Percentiles rank a stretch among this genome's conserved stretches.
These are phyloP conservation scores for Spatula clypeata DNA, from an alignment of 2,797 vertebrate genomes.

Conservation along the genomic window DNA sequence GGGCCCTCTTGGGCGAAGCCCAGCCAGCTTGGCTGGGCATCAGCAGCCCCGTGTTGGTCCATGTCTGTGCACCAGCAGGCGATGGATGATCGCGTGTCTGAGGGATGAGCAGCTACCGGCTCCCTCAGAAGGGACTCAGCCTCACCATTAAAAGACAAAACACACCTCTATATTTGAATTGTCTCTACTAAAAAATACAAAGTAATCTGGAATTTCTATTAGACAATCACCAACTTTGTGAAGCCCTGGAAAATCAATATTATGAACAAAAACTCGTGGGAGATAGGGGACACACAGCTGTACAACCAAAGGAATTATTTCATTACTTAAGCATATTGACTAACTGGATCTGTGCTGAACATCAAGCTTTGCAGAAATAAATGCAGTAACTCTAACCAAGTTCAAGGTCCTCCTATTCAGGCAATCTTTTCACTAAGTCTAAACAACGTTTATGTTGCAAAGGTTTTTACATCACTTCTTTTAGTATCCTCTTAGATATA, in stretches of 20 bases:
- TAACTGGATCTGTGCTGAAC: not conserved
- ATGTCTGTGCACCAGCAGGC: not conserved
- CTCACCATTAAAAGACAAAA: not conserved
- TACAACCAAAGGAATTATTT: not conserved
- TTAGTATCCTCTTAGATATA: not conserved
- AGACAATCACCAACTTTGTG: not conserved
- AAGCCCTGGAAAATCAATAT: not conserved
- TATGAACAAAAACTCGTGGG: not conserved
- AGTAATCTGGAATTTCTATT: not conserved
- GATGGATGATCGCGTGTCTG: rapidly evolving
- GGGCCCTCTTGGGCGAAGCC: not conserved
- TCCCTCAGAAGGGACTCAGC: not conserved
- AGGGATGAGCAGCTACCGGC: not conserved
- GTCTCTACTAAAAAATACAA: not conserved
- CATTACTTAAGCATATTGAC: not conserved
- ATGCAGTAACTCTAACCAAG: not conserved
- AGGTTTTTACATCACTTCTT: not conserved
- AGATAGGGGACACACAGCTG: not conserved
- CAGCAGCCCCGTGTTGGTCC: not conserved
- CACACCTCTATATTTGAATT: not conserved
- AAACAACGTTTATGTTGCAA: not conserved
- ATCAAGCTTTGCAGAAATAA: not conserved
- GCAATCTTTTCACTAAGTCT: not conserved
- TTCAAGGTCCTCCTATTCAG: not conserved
- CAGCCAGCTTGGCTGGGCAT: rapidly evolving